A percentile compares a stretch with the other conserved stretches of the same genome.
Evolutionary conservation across 92 coral and sea anemone species (phyloP).

Genomic region (Porites lobata): DNA sequence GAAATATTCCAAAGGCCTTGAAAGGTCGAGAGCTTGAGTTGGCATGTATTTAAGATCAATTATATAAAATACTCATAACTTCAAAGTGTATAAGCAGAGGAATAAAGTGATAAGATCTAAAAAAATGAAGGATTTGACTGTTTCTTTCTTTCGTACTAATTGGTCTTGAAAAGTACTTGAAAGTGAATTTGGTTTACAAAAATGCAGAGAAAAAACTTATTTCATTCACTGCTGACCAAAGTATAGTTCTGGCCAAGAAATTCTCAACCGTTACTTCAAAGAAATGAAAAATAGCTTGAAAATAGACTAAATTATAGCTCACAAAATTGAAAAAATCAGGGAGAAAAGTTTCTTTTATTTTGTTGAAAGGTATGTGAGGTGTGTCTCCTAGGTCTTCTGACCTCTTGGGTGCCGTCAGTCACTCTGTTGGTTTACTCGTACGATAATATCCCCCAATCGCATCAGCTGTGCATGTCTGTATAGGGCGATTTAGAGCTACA

Average conservation of each 20-base stretch:
- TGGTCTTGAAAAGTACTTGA: constrained; percentile 7
- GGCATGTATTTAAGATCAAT: background rate
- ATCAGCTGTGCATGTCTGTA: constrained; percentile 45
- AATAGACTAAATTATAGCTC: background rate
- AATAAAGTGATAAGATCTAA: constrained; percentile 23
- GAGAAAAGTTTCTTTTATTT: background rate
- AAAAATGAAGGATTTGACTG: background rate
- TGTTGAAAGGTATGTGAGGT: constrained; percentile 37
- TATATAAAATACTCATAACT: constrained; percentile 12
- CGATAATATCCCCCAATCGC: constrained; percentile 41
- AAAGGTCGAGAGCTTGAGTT: constrained; percentile 20
- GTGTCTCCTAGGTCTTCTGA: constrained; percentile 27
- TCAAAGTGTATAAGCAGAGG: background rate
- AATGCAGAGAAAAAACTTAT: background rate
- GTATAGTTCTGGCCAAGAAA: background rate
- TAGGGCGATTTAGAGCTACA: constrained; percentile 37
- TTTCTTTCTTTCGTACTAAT: background rate
- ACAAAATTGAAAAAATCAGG: background rate
- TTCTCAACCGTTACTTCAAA: background rate
- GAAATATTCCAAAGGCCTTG: background rate
- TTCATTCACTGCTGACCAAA: background rate
- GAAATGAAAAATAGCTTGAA: background rate
- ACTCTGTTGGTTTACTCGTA: constrained; percentile 6
- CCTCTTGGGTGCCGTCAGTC: constrained; percentile 1
- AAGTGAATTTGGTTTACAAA: background rate